Base-by-base conservation (phyloP, 2,113 vertebrate genomes). In the Labrus mixtus region DNA sequence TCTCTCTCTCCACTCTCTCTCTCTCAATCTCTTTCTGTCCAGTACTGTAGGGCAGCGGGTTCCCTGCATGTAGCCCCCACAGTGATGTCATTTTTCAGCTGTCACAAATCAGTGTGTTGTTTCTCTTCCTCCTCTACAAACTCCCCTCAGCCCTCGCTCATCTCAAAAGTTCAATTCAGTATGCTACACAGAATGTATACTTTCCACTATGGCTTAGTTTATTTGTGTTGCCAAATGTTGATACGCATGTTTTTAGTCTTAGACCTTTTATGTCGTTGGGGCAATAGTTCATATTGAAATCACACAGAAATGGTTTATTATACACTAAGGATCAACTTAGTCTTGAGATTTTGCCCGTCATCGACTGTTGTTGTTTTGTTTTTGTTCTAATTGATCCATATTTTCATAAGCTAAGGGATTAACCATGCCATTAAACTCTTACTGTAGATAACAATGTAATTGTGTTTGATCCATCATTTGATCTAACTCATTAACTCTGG, bases 51-150 rank as follows among this genome's bases (percentile, higher is more conserved):
- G 73, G 45, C 65, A 86, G 68, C 76, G 79, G 82, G 74, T 51
- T 73, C 62, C 79, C 65, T 78, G 74, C 59, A 81, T 57, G 87
- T 77, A 83, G 77, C 82, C 86, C 80, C 85, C 46, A 50, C 67
- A 53, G 79, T 87, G 84, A 90, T 64, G 78, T 85, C 86, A 84
- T 80, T 53, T 68, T 62, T 75, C 78, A 71, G 62, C 72, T 62
- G 72, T 57, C 68, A 85, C 77, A 83, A 65, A 86, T 86, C 61
- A 48, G 23, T 58, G 76, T 84, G 84, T 82, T 89, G 84, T 90
- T 85, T 81, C 68, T 45, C 59, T 78, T 12, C 79, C 86, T 78
- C 82, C 83, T 83, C 86, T 67, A 63, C 79, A 85, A 81, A 83
- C 76, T 86, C 81, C 79, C 85, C 85, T 85, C 77, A 77, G 83